A percentile compares a stretch with the other conserved stretches of the same genome.
These are phyloP conservation scores for Crotalus viridis DNA, from an alignment of 2,113 vertebrate genomes.

Conservation along the genomic window DNA sequence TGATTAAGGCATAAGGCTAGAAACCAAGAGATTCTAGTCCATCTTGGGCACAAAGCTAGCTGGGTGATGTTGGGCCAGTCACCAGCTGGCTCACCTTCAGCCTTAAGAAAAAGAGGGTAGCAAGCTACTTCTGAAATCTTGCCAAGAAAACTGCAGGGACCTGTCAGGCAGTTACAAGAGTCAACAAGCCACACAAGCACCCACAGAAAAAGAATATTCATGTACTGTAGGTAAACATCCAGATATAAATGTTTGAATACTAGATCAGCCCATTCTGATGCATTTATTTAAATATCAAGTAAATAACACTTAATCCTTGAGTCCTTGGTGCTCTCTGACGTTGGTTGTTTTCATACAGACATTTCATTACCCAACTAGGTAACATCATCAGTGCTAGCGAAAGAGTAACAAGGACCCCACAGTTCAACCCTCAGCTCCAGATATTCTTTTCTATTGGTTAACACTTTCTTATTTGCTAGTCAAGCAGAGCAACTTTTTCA, in stretches of 20 bases:
- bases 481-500: neutral
- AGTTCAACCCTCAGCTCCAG: neutral
- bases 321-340: neutral
- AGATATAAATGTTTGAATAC: neutral
- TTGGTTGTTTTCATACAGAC: neutral
- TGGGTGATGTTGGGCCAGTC: neutral
- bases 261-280: neutral
- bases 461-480: neutral
- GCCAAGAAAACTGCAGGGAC: neutral
- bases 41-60: neutral
- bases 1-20: neutral
- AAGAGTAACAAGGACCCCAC: neutral
- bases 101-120: neutral
- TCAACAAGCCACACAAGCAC: neutral
- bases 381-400: neutral
- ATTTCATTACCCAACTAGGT: neutral
- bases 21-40: neutral
- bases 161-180: neutral
- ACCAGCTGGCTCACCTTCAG: neutral
- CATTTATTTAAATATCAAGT: neutral
- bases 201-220: neutral
- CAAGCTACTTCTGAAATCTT: neutral
- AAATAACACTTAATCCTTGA: neutral
- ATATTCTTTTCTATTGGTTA: neutral
- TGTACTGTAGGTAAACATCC: neutral